These are phyloP conservation scores for Chondrosia reniformis DNA, from an alignment of 37 sponge, comb jelly and placozoan genomes.

Conservation along the genomic window DNA sequence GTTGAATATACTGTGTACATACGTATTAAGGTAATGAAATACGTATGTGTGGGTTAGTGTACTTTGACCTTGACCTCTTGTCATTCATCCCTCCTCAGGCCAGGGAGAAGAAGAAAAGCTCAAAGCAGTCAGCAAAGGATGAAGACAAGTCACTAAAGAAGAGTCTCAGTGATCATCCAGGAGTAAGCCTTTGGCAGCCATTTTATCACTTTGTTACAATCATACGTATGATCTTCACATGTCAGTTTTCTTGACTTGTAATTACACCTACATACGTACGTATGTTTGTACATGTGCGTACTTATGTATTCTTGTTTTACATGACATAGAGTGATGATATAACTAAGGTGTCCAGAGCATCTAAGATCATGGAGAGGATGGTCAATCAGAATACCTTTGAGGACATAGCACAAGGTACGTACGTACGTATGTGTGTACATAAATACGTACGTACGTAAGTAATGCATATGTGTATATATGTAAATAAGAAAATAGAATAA, in stretches of 20 bases:
- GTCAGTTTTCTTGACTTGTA: not conserved
- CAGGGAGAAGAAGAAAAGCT: slow-evolving; percentile 79
- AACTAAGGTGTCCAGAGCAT: slow-evolving; percentile 52
- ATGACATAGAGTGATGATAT: slow-evolving; percentile 72
- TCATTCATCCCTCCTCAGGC: slow-evolving; percentile 8
- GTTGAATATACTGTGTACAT: too few species aligned
- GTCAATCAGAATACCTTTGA: slow-evolving; percentile 98
- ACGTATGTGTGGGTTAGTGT: too few species aligned
- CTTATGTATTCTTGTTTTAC: not conserved
- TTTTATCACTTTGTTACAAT: not conserved
- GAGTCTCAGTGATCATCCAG: not conserved
- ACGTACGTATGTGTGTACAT: slow-evolving; percentile 27
- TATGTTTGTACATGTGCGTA: not conserved
- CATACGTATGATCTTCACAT: not conserved
- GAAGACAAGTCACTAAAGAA: slow-evolving; percentile 14
- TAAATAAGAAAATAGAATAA: too few species aligned
- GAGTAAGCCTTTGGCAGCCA: not conserved
- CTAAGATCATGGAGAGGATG: slow-evolving; percentile 96
- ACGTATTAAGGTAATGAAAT: too few species aligned
- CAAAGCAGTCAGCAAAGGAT: slow-evolving; percentile 16
- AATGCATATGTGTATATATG: not conserved
- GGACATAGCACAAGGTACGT: slow-evolving; percentile 89
- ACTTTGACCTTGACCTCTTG: not conserved
- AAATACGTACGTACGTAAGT: not conserved
- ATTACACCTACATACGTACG: not conserved